phyloP scores from a whole-genome alignment of 2,888 invertebrate species.

The Chrysodeixis includens region DNA sequence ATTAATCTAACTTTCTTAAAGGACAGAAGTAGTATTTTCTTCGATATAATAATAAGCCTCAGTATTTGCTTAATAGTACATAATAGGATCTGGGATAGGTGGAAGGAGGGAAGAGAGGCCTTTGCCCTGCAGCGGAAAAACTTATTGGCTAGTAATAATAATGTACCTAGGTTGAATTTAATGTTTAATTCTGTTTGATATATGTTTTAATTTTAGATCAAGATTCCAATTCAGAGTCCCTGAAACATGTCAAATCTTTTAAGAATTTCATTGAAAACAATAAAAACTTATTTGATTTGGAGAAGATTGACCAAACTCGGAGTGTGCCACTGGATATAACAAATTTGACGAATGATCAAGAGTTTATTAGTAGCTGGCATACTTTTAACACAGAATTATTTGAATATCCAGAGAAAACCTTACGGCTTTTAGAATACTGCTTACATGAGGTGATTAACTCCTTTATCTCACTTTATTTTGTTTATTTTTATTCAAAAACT shows the following conservation, averaged over 20 bases:
- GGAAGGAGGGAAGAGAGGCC: too few relatives aligned
- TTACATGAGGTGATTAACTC: conserved; percentile 92
- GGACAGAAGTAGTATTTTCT: too few relatives aligned
- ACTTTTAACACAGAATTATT: conserved; percentile 91
- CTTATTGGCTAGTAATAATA: too few relatives aligned
- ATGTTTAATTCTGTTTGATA: not conserved
- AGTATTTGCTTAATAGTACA: too few relatives aligned
- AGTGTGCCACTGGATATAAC: conserved; percentile 90
- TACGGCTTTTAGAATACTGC: conserved; percentile 93
- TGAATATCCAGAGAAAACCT: conserved; percentile 91
- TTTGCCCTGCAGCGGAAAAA: too few relatives aligned
- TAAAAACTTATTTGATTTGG: conserved; percentile 83
- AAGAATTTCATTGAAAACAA: conserved; percentile 77
- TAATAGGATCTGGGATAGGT: too few relatives aligned
- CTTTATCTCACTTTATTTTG: not conserved
- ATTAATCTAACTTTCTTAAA: too few relatives aligned
- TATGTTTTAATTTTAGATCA: conserved; percentile 64
- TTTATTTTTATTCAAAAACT: too few relatives aligned
- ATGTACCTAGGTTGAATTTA: too few relatives aligned
- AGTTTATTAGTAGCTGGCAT: conserved; percentile 90
- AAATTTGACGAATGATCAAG: conserved; percentile 86
- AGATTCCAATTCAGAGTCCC: conserved; percentile 71
- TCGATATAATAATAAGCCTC: too few relatives aligned
- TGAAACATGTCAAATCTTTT: conserved; percentile 68
- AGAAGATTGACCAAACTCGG: conserved; percentile 89